phyloP scores from a whole-genome alignment of 2,113 vertebrate species.

The Ceratotherium simum region DNA sequence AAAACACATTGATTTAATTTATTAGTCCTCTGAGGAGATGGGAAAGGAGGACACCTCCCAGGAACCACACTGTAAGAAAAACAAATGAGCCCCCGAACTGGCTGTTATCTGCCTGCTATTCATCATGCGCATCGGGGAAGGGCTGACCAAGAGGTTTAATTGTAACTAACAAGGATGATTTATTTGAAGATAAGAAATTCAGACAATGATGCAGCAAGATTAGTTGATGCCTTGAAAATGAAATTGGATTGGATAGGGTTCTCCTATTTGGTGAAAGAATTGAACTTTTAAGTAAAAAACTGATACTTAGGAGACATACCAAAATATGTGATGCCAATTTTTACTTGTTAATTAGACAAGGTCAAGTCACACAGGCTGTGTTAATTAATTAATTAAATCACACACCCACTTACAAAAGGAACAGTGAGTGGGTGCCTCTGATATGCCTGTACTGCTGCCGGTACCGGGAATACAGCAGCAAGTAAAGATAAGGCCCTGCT shows the following conservation, averaged over 20 bases:
- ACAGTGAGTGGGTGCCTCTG: background rate
- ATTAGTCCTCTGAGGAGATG: slow-evolving; percentile 70
- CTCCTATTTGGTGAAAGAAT: slow-evolving; percentile 42
- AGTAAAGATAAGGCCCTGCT: background rate
- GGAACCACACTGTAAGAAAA: slow-evolving; percentile 73
- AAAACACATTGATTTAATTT: slow-evolving; percentile 73
- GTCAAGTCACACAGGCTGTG: background rate
- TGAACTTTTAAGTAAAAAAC: slow-evolving; percentile 44
- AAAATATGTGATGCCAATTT: background rate
- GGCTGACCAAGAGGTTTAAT: slow-evolving; percentile 77
- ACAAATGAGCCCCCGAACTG: slow-evolving; percentile 74
- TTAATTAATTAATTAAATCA: background rate
- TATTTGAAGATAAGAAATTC: slow-evolving; percentile 74
- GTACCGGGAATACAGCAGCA: background rate
- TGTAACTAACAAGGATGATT: slow-evolving; percentile 76
- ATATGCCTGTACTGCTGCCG: background rate
- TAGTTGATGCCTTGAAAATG: slow-evolving; percentile 58
- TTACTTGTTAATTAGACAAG: slow-evolving; percentile 49
- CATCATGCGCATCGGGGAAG: slow-evolving; percentile 61
- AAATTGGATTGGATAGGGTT: slow-evolving; percentile 32
- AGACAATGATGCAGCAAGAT: slow-evolving; percentile 55
- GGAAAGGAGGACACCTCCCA: slow-evolving; percentile 68
- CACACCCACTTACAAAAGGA: background rate
- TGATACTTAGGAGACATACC: background rate
- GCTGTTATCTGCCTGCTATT: slow-evolving; percentile 73